phyloP scores from a whole-genome alignment of 2,888 invertebrate species.

The Drosophila cracens region DNA sequence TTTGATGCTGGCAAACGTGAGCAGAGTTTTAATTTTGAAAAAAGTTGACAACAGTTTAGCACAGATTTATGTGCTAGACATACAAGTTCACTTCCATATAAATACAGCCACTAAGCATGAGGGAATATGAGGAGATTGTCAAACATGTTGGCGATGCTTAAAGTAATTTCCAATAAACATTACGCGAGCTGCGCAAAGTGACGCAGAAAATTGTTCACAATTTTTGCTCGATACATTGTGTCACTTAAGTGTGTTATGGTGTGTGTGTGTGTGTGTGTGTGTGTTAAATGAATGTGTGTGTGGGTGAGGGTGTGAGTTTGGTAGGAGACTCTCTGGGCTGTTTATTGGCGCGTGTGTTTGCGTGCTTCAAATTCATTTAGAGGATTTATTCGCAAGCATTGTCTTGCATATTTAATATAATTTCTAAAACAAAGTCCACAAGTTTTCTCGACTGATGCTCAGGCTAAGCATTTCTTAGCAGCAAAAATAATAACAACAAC shows the following conservation, averaged over 20 bases:
- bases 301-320: conserved; percentile 7
- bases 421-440: conserved; percentile 62
- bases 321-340: conserved; percentile 16
- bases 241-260: conserved; percentile 13
- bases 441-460: conserved; percentile 9
- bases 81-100: conserved; percentile 19
- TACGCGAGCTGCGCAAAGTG: conserved; percentile 51
- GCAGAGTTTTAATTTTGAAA: conserved; percentile 55
- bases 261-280: conserved; percentile 6
- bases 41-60: conserved; percentile 44
- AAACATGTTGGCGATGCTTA: conserved; percentile 41
- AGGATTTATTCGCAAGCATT: conserved; percentile 76
- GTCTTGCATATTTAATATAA: conserved; percentile 80
- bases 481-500: conserved; percentile 26
- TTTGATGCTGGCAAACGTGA: conserved; percentile 60
- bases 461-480: conserved; percentile 25
- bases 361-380: conserved; percentile 82
- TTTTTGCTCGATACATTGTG: conserved; percentile 36
- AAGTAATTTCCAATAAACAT: conserved; percentile 73
- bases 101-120: conserved; percentile 62
- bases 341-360: conserved; percentile 75
- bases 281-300: conserved; percentile 3
- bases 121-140: conserved; percentile 5
- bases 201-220: conserved; percentile 53
- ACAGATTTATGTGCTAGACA: conserved; percentile 64